Evolutionary conservation across 53 echinoderm and acorn worm species (phyloP), one percentile per base, ranked within the genome.

Genomic region (Patiria pectinifera): DNA sequence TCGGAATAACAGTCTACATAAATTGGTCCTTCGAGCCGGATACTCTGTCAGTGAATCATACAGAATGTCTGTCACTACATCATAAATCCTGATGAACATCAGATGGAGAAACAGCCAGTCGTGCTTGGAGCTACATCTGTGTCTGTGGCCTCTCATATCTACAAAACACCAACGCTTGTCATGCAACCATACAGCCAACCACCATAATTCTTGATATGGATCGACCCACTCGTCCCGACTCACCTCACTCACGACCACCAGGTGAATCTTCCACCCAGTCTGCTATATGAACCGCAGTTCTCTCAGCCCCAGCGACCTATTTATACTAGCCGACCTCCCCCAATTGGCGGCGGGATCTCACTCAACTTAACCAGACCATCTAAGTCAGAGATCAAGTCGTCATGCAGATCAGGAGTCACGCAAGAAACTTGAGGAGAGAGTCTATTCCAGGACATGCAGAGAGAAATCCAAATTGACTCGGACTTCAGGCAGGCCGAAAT

Each of bases 1-100:
- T 6, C 19, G 76, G 76, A 76, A 76, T 71, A 76, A 76, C 19
- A 76, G 76, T 76, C 76, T 76, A 76, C 76, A 76, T 3, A 76
- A 76, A 76, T 23, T 76, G 76, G 76, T 76, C 25, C 76, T 43
- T 24, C 76, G 76, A 76, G 76, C 76, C 76, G 76, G 76, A 76
- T 76, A 16, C 2, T 16, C 76, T 43, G 11, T 7, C 76, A 43
- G 43, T 21, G 71, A 21, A 71, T 71, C 22, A 21, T 26, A 22
- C 24, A 76, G 4, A 21, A 76, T 76, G 76, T 76, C 76, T 76
- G 76, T 26, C 11, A 26, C 76, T 4, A 76, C 76, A 22, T 10
- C n/a, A 26, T 22, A 2, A 21, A 43, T 11, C 22, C 76, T 43
- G 25, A 76, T 10, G 76, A 76, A 76, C 71, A 18, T 22, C 71